Conservation (phyloP, 2,797 vertebrate genomes). For the Acrossocheilus fasciatus region DNA sequence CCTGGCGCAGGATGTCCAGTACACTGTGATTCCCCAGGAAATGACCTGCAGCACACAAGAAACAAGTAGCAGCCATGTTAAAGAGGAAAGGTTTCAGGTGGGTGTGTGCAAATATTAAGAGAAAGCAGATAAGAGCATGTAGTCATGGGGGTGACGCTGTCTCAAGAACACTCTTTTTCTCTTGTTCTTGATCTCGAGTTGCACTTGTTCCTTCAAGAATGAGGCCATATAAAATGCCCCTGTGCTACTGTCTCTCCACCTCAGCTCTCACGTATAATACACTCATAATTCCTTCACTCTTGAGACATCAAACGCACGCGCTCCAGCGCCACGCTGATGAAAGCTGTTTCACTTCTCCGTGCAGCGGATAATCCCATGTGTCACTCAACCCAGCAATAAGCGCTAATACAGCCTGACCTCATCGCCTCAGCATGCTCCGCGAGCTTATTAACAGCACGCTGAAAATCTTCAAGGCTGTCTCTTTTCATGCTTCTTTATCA, state of each 20-base stretch:
- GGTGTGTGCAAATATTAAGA: constrained; percentile 22
- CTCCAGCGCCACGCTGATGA: constrained; percentile 69
- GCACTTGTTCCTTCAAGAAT: constrained; percentile 47
- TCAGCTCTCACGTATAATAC: constrained; percentile 51
- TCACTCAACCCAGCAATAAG: constrained; percentile 80
- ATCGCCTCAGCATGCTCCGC: constrained; percentile 63
- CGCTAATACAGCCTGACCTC: constrained; percentile 73
- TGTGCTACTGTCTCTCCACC: constrained; percentile 32
- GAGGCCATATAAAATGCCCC: constrained; percentile 26
- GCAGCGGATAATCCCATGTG: constrained; percentile 67
- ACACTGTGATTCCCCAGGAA: constrained; percentile 98
- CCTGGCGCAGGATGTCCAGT: constrained; percentile 93
- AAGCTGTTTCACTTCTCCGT: constrained; percentile 70
- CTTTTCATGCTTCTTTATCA: constrained; percentile 71
- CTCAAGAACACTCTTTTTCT: constrained; percentile 25
- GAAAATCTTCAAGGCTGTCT: constrained; percentile 73
- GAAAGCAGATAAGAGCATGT: constrained; percentile 6
- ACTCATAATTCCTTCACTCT: constrained; percentile 65
- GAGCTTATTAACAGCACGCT: constrained; percentile 74
- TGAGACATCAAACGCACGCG: constrained; percentile 74
- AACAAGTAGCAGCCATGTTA: neutral
- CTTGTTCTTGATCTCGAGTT: constrained; percentile 34
- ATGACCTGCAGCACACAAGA: constrained; percentile 85
- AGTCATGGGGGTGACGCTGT: neutral
- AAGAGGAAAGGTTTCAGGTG: neutral